Conservation (phyloP, 2,113 vertebrate genomes). For the Nerophis lumbriciformis region DNA sequence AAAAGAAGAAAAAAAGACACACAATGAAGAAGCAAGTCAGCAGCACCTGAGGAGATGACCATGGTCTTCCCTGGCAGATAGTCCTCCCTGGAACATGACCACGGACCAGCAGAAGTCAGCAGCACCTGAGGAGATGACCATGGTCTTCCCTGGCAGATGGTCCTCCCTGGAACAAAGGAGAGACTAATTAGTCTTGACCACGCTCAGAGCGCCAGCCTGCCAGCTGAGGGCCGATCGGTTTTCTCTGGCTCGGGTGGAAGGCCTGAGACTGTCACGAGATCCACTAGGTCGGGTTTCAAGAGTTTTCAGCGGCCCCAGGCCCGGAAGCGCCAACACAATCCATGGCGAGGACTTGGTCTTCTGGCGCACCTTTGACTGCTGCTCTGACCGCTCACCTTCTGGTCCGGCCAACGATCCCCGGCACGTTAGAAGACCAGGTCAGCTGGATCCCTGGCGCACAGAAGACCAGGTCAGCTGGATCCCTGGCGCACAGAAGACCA, state of each 20-base stretch:
- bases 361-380: conserved; percentile 46
- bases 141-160: no score
- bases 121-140: background rate
- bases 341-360: conserved; percentile 29
- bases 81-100: conserved; percentile 42
- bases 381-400: conserved; percentile 51
- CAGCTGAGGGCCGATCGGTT: conserved; percentile 66
- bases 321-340: conserved; percentile 65
- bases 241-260: conserved; percentile 66
- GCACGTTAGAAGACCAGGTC: no score
- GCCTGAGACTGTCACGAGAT: conserved; percentile 67
- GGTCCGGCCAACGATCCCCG: conserved; percentile 7
- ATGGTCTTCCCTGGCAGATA: no score
- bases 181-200: conserved; percentile 65
- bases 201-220: conserved; percentile 15
- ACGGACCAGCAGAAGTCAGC: conserved; percentile 32
- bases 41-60: conserved; percentile 6
- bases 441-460: no score
- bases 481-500: no score
- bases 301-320: conserved; percentile 70
- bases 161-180: conserved; percentile 49
- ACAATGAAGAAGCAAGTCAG: conserved; percentile 30
- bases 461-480: no score
- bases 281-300: conserved; percentile 69
- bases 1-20: conserved; percentile 36